Evolutionary conservation across 2,888 invertebrate species (phyloP).

Genomic region (Camponotus fellah): DNA sequence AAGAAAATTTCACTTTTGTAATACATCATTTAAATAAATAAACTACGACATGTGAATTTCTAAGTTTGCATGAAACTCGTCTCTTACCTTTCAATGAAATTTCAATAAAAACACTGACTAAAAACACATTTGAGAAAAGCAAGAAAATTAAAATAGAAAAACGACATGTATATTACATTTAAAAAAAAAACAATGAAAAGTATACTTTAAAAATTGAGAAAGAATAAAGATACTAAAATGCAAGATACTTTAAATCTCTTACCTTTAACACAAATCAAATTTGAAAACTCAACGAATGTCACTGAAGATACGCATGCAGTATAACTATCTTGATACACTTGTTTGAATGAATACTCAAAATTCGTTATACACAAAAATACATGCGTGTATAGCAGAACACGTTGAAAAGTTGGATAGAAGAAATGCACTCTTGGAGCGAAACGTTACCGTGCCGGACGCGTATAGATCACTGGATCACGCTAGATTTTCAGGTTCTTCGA

Average conservation of each 20-base stretch:
- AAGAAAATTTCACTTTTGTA: background rate
- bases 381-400: background rate
- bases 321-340: background rate
- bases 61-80: background rate
- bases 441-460: slow-evolving; percentile 31
- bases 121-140: background rate
- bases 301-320: background rate
- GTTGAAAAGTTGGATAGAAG: background rate
- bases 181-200: background rate
- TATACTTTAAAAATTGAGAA: background rate
- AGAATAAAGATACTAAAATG: background rate
- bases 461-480: slow-evolving; percentile 34
- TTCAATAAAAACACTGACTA: background rate
- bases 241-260: background rate
- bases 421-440: background rate
- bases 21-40: background rate
- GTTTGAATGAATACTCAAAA: slow-evolving; percentile 1
- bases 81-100: background rate
- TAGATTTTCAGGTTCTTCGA: background rate
- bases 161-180: background rate
- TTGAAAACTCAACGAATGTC: background rate
- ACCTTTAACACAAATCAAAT: background rate
- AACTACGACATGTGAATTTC: background rate
- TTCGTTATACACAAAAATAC: background rate
- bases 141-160: background rate